Evolutionary conservation across 2,888 invertebrate species (phyloP), one percentile per base, ranked within the genome.

Genomic region (Synergus japonicus): DNA sequence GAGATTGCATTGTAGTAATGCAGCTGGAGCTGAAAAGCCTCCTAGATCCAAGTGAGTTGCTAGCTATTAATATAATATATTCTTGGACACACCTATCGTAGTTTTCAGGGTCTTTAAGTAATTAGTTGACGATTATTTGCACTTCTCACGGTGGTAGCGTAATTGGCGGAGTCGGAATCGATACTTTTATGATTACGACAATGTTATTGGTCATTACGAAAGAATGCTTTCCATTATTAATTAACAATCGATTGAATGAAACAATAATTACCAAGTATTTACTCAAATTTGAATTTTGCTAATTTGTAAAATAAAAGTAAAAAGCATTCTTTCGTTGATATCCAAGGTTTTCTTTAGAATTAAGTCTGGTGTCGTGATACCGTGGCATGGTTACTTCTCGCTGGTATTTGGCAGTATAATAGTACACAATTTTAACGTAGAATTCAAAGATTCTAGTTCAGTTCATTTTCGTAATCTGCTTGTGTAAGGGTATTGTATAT

Each of bases 21-120:
- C 89, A 77, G 85, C 89, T 77, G 86, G 89, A 81, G 87, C 88
- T 78, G 89, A 88, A 81, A 91, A 92, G 84, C 89, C 91, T 88
- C 89, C 89, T 85, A 91, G 90, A 85, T 89, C 90, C 87, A 92
- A 91, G 92, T 92, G 90, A 91, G 92, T 91, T 90, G 84, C 87
- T 83, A 84, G 77, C 67, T 54, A 79, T 82, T 84, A 80, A 80
- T 73, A 46, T 15, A 29, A 29, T 66, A 8, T 66, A 63, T 12
- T 66, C 10, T 66, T 43, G 18, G 9, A 18, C 41, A 66, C 43
- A 43, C 18, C 65, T 69, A 22, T 46, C 12, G 54, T 73, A 54
- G 49, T 54, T 73, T 67, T 46, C 44, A 22, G 46, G 29, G 46
- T 43, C 43, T 66, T 43, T 18, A 44, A 66, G 43, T 66, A 43